Percentiles rank a stretch among this genome's conserved stretches.
phyloP scores from a whole-genome alignment of 1,140 invertebrate species.

The Conus betulinus region DNA sequence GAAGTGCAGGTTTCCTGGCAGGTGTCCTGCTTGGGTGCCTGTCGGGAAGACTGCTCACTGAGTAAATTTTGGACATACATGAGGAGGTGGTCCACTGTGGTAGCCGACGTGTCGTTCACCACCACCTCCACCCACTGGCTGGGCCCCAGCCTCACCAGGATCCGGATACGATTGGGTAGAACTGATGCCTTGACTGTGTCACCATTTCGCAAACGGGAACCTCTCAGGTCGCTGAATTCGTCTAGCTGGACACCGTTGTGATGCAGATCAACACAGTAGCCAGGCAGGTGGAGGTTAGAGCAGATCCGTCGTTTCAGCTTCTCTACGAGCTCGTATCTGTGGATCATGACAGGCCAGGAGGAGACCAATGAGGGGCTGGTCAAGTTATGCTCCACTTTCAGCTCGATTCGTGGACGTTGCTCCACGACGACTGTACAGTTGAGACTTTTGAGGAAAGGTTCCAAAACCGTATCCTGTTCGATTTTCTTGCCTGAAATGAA shows the following conservation, averaged over 20 bases:
- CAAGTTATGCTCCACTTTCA: neutral
- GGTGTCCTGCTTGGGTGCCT: neutral
- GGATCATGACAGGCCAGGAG: neutral
- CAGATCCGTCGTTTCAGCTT: slow-evolving; percentile 11
- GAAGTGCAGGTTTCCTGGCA: neutral
- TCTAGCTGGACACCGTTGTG: neutral
- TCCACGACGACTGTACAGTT: slow-evolving; percentile 15
- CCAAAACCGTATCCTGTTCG: neutral
- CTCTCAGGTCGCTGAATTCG: neutral
- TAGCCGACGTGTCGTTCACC: neutral
- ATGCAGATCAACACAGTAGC: neutral
- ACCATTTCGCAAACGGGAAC: neutral
- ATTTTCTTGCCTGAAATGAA: slow-evolving; percentile 19
- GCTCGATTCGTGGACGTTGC: neutral
- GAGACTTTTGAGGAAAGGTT: neutral
- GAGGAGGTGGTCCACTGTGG: neutral
- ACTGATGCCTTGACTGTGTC: slow-evolving; percentile 1
- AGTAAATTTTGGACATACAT: neutral
- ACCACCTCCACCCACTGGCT: neutral
- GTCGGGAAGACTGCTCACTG: neutral
- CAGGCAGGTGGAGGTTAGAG: neutral
- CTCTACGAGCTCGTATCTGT: slow-evolving; percentile 2
- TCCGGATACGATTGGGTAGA: slow-evolving; percentile 18
- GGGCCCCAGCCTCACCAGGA: neutral
- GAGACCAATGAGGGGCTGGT: neutral